Base-by-base conservation (phyloP, 2,888 invertebrate species). In the Tholera decimalis region DNA sequence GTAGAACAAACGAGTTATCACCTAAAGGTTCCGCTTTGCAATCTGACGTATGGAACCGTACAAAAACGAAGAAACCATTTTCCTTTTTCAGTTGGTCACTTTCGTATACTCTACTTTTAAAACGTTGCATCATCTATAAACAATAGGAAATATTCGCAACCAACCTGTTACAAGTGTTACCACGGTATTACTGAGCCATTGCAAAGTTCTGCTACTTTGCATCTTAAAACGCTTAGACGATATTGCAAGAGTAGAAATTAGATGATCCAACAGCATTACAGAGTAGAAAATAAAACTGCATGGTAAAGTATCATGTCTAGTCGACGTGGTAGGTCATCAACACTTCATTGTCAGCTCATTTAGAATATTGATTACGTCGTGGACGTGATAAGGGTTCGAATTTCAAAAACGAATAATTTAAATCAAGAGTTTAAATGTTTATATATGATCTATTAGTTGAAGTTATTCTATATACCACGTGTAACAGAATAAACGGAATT, bases 311-410 rank as follows among this genome's bases (percentile, higher is more conserved):
- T 11, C 7, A n/a, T n/a, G 39, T 22, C 18, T 71, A 13, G n/a
- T 30, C 11, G 30, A 22, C 7, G 64, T 33, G 11, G 11, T 44
- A 28, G 59, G 76, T 76, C 69, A 59, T 59, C 49, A 69, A 46
- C 71, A 59, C 76, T 54, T 58, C 35, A 55, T 50, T 50, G 59
- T 44, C 41, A 11, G 50, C 35, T 51, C 71, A 51, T 59, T 69
- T 37, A 11, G 71, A 75, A 71, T 71, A 71, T 59, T 71, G 44
- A 71, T 71, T 41, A 76, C 44, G n/a, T 26, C 3, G 44, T 26
- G 54, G 1, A 70, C 68, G 74, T 69, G 54, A n/a, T 43, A 18
- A n/a, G 67, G 49, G 9, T 73, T 15, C 9, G 5, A 44, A 63
- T 20, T 35, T n/a, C 22, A 28, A 18, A 71, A 71, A 35, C 33